Evolutionary conservation across 92 coral and sea anemone genomes (phyloP).

Genomic region (Blastomussa wellsi): DNA sequence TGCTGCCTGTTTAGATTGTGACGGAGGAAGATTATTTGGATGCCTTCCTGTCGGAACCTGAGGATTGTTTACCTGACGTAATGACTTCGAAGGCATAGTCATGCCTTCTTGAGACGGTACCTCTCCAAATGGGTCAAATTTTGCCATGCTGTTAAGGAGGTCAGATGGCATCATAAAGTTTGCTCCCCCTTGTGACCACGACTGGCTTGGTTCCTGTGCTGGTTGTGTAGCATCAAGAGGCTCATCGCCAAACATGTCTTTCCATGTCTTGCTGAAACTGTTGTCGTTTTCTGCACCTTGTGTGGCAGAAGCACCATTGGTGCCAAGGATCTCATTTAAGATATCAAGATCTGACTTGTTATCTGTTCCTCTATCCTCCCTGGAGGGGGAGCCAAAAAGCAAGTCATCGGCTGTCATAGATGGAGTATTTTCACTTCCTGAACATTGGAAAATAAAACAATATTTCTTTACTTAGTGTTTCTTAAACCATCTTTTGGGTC

Average conservation of each 20-base stretch:
- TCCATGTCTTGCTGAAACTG: conserved; percentile 95
- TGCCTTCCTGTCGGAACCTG: conserved; percentile 4
- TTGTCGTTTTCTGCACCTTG: conserved; percentile 54
- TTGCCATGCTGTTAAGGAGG: conserved; percentile 85
- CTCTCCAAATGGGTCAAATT: conserved; percentile 75
- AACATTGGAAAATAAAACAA: not conserved
- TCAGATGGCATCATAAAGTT: conserved; percentile 89
- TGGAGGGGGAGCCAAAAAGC: conserved; percentile 84
- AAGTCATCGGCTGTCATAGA: conserved; percentile 81
- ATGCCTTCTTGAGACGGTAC: conserved; percentile 25
- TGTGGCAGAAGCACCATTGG: conserved; percentile 39
- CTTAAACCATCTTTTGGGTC: no score
- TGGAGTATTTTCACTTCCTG: conserved; percentile 15
- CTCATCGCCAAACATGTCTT: conserved; percentile 92
- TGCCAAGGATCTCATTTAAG: conserved; percentile 76
- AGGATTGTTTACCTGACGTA: conserved; percentile 3
- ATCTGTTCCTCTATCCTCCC: conserved; percentile 51
- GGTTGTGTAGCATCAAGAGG: conserved; percentile 14
- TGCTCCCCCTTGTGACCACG: conserved; percentile 56
- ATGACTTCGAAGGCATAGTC: not conserved
- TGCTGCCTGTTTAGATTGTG: conserved; percentile 12
- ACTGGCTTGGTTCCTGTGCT: conserved; percentile 43
- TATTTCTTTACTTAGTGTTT: not conserved
- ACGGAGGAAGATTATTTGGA: not conserved
- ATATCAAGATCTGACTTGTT: conserved; percentile 68